These are phyloP conservation scores for Cassiopea andromeda DNA, from an alignment of 30 jellyfish, hydroid and myxozoan species.

Conservation along the genomic window DNA sequence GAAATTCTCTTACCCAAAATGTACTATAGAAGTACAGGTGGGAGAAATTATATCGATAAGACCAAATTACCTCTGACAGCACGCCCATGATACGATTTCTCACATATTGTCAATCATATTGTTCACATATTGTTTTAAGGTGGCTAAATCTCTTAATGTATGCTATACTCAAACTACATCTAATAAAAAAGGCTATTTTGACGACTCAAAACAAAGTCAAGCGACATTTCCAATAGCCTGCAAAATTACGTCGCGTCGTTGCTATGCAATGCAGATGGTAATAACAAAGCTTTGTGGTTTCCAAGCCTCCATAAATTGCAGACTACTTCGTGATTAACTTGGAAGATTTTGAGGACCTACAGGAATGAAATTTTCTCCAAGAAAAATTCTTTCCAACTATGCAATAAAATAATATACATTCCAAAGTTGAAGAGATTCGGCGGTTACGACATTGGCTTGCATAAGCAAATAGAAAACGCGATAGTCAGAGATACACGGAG, in stretches of 20 bases:
- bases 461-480: no score
- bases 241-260: not conserved
- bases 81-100: no score
- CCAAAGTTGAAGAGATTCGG: not conserved
- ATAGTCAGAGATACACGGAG: no score
- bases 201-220: not conserved
- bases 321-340: not conserved
- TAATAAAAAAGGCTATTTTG: not conserved
- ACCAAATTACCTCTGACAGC: no score
- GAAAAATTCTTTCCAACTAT: not conserved
- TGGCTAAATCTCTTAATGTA: no score
- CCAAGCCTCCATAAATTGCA: not conserved
- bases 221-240: not conserved
- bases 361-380: not conserved
- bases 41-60: no score
- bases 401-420: not conserved
- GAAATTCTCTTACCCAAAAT: no score
- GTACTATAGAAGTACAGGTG: no score
- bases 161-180: no score
- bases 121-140: no score
- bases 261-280: constrained; percentile 15
- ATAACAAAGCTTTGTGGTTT: not conserved
- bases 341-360: not conserved
- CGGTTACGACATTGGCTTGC: no score
- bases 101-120: no score